Conservation (phyloP, 1,140 invertebrate species). For the Asbolus verrucosus region DNA sequence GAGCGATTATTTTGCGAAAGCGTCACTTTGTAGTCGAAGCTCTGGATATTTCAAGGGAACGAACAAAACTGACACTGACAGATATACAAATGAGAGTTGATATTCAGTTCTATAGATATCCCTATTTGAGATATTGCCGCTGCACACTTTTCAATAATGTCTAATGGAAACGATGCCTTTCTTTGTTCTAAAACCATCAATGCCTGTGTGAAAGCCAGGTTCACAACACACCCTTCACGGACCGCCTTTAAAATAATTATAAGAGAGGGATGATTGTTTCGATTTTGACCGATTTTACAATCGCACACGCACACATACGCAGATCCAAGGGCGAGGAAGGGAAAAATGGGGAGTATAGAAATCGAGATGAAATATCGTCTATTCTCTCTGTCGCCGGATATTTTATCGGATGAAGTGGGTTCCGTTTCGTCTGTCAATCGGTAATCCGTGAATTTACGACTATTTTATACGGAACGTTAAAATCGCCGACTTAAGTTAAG, state of each 20-base stretch:
- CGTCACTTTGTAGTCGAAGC: conserved; percentile 30
- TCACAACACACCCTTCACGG: neutral
- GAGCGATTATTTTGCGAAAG: conserved; percentile 27
- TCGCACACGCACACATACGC: too few species aligned
- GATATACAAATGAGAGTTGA: conserved; percentile 64
- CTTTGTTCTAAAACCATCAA: conserved; percentile 7
- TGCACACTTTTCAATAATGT: conserved; percentile 64
- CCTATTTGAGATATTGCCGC: conserved; percentile 61
- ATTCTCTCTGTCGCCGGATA: conserved; percentile 56
- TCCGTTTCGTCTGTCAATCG: conserved; percentile 59
- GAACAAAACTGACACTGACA: conserved; percentile 61
- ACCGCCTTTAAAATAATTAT: neutral
- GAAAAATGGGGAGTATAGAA: too few species aligned
- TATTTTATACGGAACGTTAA: conserved; percentile 57
- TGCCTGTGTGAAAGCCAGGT: neutral
- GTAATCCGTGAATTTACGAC: conserved; percentile 60
- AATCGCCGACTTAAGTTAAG: conserved; percentile 41
- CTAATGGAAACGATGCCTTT: conserved; percentile 59
- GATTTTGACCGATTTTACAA: too few species aligned
- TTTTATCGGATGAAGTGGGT: conserved; percentile 58
- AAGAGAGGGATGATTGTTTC: too few species aligned
- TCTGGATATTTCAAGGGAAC: conserved; percentile 31
- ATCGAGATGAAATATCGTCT: conserved; percentile 53
- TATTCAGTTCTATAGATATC: conserved; percentile 61
- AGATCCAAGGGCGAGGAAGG: too few species aligned